Percentiles rank a stretch among this genome's conserved stretches.
Conservation (phyloP, 2,888 invertebrate genomes). For the Caenorhabditis macrosperma region DNA sequence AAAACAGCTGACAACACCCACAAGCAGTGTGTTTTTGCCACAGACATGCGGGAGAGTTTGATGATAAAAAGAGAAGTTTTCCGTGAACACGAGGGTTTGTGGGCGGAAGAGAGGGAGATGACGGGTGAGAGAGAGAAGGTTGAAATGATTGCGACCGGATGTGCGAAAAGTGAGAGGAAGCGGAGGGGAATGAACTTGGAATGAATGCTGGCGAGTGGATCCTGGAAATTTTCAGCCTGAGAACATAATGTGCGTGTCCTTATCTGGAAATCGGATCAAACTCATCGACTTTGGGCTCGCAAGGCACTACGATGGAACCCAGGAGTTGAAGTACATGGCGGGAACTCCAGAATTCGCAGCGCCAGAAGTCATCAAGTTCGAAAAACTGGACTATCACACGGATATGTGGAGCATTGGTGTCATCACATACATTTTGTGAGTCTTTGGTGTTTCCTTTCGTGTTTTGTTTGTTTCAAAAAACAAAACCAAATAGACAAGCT, state of each 20-base stretch:
- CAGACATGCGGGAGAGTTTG: conserved; percentile 52
- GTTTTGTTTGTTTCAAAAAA: not conserved
- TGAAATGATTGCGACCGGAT: conserved; percentile 21
- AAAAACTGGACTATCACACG: conserved; percentile 90
- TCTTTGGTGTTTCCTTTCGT: conserved; percentile 80
- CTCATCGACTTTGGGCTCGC: conserved; percentile 99
- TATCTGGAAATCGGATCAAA: conserved; percentile 97
- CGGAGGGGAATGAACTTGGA: not conserved
- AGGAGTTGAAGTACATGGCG: conserved; percentile 80
- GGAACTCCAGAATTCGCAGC: conserved; percentile 99
- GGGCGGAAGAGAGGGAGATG: conserved; percentile 34
- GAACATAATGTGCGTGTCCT: conserved; percentile 95
- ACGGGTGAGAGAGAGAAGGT: conserved; percentile 8
- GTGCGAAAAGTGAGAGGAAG: conserved; percentile 17
- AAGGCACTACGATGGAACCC: conserved; percentile 83
- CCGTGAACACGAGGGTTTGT: conserved; percentile 51
- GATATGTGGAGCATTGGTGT: conserved; percentile 99
- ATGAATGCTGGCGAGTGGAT: not conserved
- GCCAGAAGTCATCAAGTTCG: conserved; percentile 92
- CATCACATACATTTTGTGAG: conserved; percentile 98
- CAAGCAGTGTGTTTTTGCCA: conserved; percentile 46
- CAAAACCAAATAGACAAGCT: too few relatives aligned
- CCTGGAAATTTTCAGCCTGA: conserved; percentile 87
- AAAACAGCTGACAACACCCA: conserved; percentile 57
- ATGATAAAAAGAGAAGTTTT: conserved; percentile 50